Evolutionary conservation across 2,113 vertebrate species (phyloP), one percentile per base, ranked within the genome.

Genomic region (Eudorcas thomsonii): DNA sequence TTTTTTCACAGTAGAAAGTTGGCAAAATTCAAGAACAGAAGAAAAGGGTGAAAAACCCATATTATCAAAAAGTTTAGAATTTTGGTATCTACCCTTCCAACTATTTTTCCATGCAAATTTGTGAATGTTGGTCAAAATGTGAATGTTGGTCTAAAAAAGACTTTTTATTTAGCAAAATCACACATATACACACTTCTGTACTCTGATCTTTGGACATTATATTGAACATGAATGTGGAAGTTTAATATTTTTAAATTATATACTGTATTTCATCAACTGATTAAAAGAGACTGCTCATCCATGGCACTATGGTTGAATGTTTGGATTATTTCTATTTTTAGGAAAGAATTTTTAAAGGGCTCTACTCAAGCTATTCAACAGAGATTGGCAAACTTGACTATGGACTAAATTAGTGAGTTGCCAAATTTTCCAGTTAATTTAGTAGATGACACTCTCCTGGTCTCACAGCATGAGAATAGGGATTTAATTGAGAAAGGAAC

Each of bases 371-470:
- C 45, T 77, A 93, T 36, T 95, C 87, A 78, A 80, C 3, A 96
- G 71, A 92, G 36, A 88, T n/a, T 77, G 45, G 64, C 54, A 90
- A 90, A 12, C 28, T 89, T 48, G 45, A 50, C 50, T 50, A 52
- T 52, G 50, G 50, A 52, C 50, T 52, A 15, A 52, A 52, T 54
- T 25, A 55, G 33, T n/a, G 28, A 90, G 74, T 55, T 94, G 95
- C 92, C 97, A 97, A 97, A 55, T 95, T 96, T 97, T 96, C 96
- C 74, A 90, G 62, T 64, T 95, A 96, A 96, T 96, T 97, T 95
- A 96, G 90, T 90, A 96, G 36, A 94, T 95, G 94, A 57, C 84
- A 82, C n/a, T 13, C 43, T 67, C 64, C 80, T 48, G 21, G 45
- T 25, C 43, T 71, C 88, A 36, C 80, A 77, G 88, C n/a, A 36